A percentile compares a stretch with the other conserved stretches of the same genome.
phyloP scores from a whole-genome alignment of 2,797 vertebrate genomes.

The Enoplosus armatus region DNA sequence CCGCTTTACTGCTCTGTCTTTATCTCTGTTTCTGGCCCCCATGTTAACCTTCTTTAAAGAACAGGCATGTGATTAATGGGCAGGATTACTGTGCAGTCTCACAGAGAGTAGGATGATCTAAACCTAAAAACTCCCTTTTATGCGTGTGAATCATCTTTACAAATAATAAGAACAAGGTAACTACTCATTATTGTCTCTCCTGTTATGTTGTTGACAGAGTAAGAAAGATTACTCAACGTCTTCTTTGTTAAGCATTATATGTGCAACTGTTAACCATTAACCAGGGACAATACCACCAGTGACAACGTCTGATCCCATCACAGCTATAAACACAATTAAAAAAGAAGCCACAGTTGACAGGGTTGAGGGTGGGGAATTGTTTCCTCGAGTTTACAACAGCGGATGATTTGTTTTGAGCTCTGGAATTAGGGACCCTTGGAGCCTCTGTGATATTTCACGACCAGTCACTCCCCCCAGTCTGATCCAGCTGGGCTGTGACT shows the following conservation, averaged over 20 bases:
- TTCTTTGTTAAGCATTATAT: neutral
- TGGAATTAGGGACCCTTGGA: slow-evolving; percentile 42
- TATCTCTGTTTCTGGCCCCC: slow-evolving; percentile 1
- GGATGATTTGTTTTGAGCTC: slow-evolving; percentile 34
- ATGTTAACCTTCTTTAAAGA: slow-evolving; percentile 33
- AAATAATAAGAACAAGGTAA: slow-evolving; percentile 7
- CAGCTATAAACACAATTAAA: slow-evolving; percentile 7
- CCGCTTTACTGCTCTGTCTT: slow-evolving; percentile 26
- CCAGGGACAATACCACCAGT: neutral
- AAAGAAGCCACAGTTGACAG: neutral
- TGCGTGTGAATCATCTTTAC: slow-evolving; percentile 40
- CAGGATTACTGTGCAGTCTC: slow-evolving; percentile 44
- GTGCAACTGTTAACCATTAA: slow-evolving; percentile 48
- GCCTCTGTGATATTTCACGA: slow-evolving; percentile 51
- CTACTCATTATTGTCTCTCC: neutral
- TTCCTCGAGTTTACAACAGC: slow-evolving; percentile 27
- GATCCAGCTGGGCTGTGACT: slow-evolving; percentile 66
- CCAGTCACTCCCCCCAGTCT: slow-evolving; percentile 36
- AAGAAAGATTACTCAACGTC: slow-evolving; percentile 1
- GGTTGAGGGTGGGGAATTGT: neutral
- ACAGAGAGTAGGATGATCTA: slow-evolving; percentile 27
- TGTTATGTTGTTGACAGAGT: neutral
- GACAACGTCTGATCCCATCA: neutral
- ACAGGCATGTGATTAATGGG: slow-evolving; percentile 60
- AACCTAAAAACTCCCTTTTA: slow-evolving; percentile 15